These are phyloP conservation scores for Euplexia lucipara DNA, from an alignment of 2,888 invertebrate species.

Conservation along the genomic window DNA sequence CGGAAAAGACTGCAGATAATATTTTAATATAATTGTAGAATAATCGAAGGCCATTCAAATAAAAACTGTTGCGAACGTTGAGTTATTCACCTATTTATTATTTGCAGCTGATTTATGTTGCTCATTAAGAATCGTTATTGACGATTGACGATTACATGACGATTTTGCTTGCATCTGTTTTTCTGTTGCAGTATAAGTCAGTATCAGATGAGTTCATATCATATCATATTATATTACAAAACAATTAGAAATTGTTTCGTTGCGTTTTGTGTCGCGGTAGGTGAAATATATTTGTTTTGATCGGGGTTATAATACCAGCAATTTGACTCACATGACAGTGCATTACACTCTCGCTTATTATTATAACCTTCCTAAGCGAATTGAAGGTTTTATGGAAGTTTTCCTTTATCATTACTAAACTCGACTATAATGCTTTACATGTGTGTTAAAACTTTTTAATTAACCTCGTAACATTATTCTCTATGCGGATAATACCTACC, in stretches of 20 bases:
- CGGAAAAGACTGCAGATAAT: background rate
- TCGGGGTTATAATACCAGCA: constrained; percentile 11
- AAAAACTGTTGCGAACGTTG: background rate
- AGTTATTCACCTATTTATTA: constrained; percentile 14
- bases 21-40: background rate
- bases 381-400: constrained; percentile 41
- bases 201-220: background rate
- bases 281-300: constrained; percentile 32
- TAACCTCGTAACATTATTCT: constrained; percentile 22
- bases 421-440: constrained; percentile 4
- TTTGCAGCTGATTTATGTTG: constrained; percentile 14
- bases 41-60: constrained; percentile 2
- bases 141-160: too few relatives aligned
- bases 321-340: constrained; percentile 20
- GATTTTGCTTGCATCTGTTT: constrained; percentile 15
- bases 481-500: constrained; percentile 4
- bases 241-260: constrained; percentile 13
- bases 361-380: constrained; percentile 35
- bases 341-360: constrained; percentile 33
- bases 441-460: constrained; percentile 17
- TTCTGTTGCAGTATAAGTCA: background rate
- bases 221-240: constrained; percentile 12
- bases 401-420: constrained; percentile 37
- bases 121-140: background rate
- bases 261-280: background rate